These are phyloP conservation scores for Motacilla alba DNA, from an alignment of 2,113 vertebrate genomes.

Conservation along the genomic window DNA sequence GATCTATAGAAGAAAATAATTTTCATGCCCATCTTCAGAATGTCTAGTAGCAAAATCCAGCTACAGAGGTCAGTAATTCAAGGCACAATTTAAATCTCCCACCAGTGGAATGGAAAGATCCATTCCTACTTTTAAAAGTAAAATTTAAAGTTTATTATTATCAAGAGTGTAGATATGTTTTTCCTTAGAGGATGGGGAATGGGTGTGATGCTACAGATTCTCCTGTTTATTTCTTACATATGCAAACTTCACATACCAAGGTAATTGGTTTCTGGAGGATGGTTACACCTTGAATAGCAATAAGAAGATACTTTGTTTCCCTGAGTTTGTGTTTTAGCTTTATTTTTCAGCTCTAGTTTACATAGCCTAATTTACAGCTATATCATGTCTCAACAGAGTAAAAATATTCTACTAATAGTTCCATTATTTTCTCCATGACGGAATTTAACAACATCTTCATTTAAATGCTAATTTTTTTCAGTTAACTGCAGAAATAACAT, in stretches of 20 bases:
- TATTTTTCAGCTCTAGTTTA: not conserved
- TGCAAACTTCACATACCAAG: not conserved
- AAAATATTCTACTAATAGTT: conserved; percentile 37
- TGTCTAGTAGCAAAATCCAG: not conserved
- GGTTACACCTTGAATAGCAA: not conserved
- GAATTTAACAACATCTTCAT: conserved; percentile 47
- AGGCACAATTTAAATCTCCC: not conserved
- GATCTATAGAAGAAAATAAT: not conserved
- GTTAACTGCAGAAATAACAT: conserved; percentile 18
- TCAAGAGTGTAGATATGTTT: not conserved
- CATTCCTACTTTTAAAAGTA: not conserved
- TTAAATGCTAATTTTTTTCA: conserved; percentile 44
- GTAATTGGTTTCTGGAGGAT: not conserved
- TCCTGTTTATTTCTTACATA: not conserved
- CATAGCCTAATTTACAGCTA: not conserved
- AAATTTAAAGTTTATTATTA: not conserved
- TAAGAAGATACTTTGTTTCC: not conserved
- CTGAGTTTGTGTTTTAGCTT: not conserved
- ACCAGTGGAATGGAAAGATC: not conserved
- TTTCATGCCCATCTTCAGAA: not conserved
- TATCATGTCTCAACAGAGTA: not conserved
- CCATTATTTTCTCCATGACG: conserved; percentile 7
- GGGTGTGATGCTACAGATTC: not conserved
- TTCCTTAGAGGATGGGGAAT: not conserved
- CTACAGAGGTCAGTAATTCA: not conserved